Percentiles rank a stretch among this genome's conserved stretches.
These are phyloP conservation scores for Scaptomyza reducta DNA, from an alignment of 2,888 invertebrate species.

Conservation along the genomic window DNA sequence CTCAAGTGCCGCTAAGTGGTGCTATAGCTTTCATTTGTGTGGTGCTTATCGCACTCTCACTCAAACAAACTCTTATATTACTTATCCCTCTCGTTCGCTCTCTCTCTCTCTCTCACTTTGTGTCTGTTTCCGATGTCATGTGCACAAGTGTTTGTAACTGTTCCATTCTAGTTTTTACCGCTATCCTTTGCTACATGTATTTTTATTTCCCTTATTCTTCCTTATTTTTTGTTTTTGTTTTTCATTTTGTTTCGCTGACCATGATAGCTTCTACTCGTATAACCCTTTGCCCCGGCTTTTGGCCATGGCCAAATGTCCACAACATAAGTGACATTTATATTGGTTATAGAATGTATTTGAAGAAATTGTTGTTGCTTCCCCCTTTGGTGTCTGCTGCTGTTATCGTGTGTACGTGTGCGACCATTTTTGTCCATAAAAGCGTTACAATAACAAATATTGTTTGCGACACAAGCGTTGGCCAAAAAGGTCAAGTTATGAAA, in stretches of 20 bases:
- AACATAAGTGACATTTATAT: constrained; percentile 78
- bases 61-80: constrained; percentile 31
- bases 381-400: constrained; percentile 19
- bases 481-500: constrained; percentile 72
- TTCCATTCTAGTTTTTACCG: constrained; percentile 35
- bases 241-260: constrained; percentile 64
- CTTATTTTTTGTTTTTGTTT: constrained; percentile 11
- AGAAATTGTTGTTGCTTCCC: constrained; percentile 38
- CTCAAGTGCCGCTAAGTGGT: constrained; percentile 78
- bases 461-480: constrained; percentile 57
- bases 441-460: constrained; percentile 64
- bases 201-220: constrained; percentile 2
- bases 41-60: constrained; percentile 70
- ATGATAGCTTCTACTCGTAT: constrained; percentile 60
- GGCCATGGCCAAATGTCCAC: too few relatives aligned
- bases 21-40: constrained; percentile 71
- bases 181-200: constrained; percentile 1
- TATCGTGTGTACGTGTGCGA: constrained; percentile 64
- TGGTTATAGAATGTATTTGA: constrained; percentile 73
- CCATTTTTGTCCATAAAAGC: constrained; percentile 66
- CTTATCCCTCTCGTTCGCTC: neutral
- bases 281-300: constrained; percentile 22
- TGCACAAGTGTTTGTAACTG: constrained; percentile 56
- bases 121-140: constrained; percentile 42
- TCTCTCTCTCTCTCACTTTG: too few relatives aligned